phyloP scores from a whole-genome alignment of 2,113 vertebrate species.

The Phoenicopterus ruber region DNA sequence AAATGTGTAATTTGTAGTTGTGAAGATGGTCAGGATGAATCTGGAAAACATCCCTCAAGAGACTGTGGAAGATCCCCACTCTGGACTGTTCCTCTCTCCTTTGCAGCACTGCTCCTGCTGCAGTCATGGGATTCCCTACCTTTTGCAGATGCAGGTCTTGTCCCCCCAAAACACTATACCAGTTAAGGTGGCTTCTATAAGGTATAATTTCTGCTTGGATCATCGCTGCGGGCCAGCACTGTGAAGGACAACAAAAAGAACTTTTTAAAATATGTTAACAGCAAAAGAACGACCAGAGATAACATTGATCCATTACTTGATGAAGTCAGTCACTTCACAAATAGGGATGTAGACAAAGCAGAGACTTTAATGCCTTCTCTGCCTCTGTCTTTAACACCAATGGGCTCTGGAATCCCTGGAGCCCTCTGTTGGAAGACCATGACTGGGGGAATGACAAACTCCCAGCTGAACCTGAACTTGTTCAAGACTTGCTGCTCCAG shows the following conservation, averaged over 20 bases:
- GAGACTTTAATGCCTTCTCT: not conserved
- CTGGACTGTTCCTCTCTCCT: not conserved
- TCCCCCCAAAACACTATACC: not conserved
- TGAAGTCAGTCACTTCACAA: not conserved
- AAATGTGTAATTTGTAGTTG: not conserved
- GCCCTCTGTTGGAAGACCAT: not conserved
- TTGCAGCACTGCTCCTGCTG: not conserved
- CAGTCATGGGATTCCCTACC: not conserved
- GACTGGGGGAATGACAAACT: not conserved
- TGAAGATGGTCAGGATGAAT: not conserved
- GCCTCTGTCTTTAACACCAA: rapidly evolving
- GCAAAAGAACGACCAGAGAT: not conserved
- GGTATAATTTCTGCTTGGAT: not conserved
- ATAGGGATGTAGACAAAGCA: not conserved
- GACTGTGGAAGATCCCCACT: not conserved
- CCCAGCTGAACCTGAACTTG: not conserved
- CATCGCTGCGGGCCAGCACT: not conserved
- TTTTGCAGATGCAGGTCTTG: not conserved
- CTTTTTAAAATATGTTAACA: not conserved
- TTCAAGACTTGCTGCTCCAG: not conserved
- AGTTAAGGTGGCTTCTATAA: not conserved
- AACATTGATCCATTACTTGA: not conserved
- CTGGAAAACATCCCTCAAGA: not conserved
- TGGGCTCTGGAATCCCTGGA: rapidly evolving
- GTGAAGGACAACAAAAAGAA: not conserved